Percentiles rank a stretch among this genome's conserved stretches.
These are phyloP conservation scores for Blomia tropicalis DNA, from an alignment of 2,888 invertebrate species.

Conservation along the genomic window DNA sequence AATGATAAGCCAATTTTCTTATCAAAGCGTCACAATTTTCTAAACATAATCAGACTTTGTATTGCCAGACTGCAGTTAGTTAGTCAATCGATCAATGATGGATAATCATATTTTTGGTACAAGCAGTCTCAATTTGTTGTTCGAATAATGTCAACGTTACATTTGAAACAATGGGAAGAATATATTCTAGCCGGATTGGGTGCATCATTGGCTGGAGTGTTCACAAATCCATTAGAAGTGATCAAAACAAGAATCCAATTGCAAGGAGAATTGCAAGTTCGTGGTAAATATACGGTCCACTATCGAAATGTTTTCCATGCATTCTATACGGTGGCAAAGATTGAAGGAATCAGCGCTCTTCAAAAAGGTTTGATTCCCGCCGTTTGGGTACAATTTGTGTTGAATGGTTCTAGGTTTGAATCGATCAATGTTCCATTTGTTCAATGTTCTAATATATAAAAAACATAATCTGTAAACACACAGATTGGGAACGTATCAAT, in stretches of 20 bases:
- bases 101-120: too few relatives aligned
- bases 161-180: too few relatives aligned
- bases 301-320: conserved; percentile 54
- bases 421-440: too few relatives aligned
- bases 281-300: conserved; percentile 48
- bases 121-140: too few relatives aligned
- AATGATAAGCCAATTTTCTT: too few relatives aligned
- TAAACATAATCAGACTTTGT: too few relatives aligned
- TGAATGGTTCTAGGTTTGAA: conserved; percentile 65
- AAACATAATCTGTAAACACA: not conserved
- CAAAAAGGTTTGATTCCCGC: conserved; percentile 62
- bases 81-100: too few relatives aligned
- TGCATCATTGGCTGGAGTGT: conserved; percentile 31
- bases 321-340: conserved; percentile 49
- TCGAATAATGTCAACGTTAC: too few relatives aligned
- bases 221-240: conserved; percentile 67
- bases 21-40: too few relatives aligned
- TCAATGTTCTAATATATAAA: not conserved
- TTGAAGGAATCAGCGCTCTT: conserved; percentile 57
- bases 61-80: too few relatives aligned
- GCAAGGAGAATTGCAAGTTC: conserved; percentile 55
- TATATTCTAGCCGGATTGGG: conserved; percentile 52
- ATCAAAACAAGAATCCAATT: conserved; percentile 74
- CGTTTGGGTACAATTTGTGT: conserved; percentile 64
- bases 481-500: conserved; percentile 58